Base-by-base conservation (phyloP, 1,140 invertebrate species). In the Holcopasites calliopsidis region DNA sequence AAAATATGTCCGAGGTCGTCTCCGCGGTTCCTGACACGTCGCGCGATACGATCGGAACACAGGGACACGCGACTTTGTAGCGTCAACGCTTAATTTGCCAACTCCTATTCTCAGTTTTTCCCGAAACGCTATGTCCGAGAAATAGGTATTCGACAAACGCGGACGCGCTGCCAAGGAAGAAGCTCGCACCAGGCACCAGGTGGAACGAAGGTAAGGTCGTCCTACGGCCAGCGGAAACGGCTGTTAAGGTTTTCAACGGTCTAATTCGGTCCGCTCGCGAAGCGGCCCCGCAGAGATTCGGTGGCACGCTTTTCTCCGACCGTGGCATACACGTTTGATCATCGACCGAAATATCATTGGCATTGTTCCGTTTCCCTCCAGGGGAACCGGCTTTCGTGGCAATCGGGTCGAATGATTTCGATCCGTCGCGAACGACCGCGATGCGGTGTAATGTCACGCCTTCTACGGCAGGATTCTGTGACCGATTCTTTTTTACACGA, bases 281-380 rank as follows among this genome's bases (percentile, higher is more conserved):
- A 84, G 71, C 72, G 77, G 76, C 75, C 84, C 75, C 83, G 61
- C 76, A 72, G 80, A 86, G 79, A 87, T 84, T 76, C 79, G 84
- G 85, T 81, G 73, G 72, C 75, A 78, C 84, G 74, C 75, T 81
- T 78, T 85, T 85, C 78, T 76, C 52, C 84, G 87, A 86, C 88
- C 86, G 77, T 87, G 87, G 86, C 84, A 82, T 76, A 72, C 86
- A 65, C 77, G 78, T 85, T 85, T 85, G 82, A 88, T 89, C 88
- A 89, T 74, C 86, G 85, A 87, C 88, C 57, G 58, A 89, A 88
- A 89, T 89, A 89, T 76, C 86, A 62, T 82, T 88, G 87, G 85
- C 86, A 89, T 89, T 89, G 88, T 89, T 89, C 87, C 85, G 84
- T 80, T 89, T 88, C 79, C 78, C 76, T 83, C 82, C 76, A 86